Evolutionary conservation across 1,140 invertebrate species (phyloP).

Genomic region (Neuroterus valhalla): DNA sequence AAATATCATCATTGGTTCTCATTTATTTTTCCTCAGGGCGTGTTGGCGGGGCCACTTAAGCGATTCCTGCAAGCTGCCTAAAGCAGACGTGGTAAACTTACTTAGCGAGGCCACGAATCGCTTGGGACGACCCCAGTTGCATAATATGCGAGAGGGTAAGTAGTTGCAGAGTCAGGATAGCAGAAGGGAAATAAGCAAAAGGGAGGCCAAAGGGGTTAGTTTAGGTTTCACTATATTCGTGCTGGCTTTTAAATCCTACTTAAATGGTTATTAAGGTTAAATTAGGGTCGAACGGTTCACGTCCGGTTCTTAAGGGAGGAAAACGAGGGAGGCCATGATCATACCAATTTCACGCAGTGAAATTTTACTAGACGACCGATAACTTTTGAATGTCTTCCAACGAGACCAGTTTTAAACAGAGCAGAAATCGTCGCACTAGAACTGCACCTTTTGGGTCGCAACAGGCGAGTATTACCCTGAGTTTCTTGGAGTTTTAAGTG

Average conservation of each 20-base stretch:
- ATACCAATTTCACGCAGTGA: slow-evolving; percentile 37
- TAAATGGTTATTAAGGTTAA: slow-evolving; percentile 63
- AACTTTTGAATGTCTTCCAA: slow-evolving; percentile 43
- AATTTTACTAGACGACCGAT: slow-evolving; percentile 36
- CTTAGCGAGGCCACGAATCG: slow-evolving; percentile 45
- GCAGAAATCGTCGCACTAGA: too few species aligned
- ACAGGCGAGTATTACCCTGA: not conserved
- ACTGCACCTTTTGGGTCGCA: too few species aligned
- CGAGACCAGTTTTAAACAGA: not conserved
- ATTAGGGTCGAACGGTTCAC: slow-evolving; percentile 47
- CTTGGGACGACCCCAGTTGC: slow-evolving; percentile 45
- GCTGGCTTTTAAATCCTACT: slow-evolving; percentile 62
- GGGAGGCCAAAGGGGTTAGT: slow-evolving; percentile 26
- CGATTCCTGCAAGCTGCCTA: slow-evolving; percentile 51
- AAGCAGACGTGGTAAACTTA: slow-evolving; percentile 57
- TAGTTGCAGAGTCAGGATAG: not conserved
- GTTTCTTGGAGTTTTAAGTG: slow-evolving; percentile 58
- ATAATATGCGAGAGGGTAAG: slow-evolving; percentile 46
- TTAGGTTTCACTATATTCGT: slow-evolving; percentile 37
- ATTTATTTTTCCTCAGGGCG: too few species aligned
- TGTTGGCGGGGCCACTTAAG: slow-evolving; percentile 13
- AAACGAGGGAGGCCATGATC: slow-evolving; percentile 4
- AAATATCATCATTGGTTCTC: too few species aligned
- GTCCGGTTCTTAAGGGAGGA: not conserved
- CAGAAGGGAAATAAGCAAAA: slow-evolving; percentile 23